These are phyloP conservation scores for Trogon melanurus DNA, from an alignment of 2,113 vertebrate species.

Conservation along the genomic window DNA sequence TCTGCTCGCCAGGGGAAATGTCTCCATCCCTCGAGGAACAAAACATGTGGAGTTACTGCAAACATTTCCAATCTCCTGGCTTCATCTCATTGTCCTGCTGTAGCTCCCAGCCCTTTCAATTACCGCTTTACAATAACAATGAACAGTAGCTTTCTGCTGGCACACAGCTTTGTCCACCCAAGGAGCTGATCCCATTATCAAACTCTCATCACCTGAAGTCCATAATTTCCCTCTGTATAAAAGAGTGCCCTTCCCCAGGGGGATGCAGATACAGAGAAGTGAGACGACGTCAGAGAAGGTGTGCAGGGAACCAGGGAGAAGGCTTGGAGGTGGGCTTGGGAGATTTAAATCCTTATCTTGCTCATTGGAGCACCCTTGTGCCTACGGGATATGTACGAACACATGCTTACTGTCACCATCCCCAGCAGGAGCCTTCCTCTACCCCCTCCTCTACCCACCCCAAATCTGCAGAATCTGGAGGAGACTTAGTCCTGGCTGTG, in stretches of 20 bases:
- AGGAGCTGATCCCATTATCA: background rate
- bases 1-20: background rate
- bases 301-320: background rate
- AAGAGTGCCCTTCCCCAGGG: background rate
- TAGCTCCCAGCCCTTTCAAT: background rate
- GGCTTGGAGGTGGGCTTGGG: background rate
- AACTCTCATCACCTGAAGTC: background rate
- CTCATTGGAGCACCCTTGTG: background rate
- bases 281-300: background rate
- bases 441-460: background rate
- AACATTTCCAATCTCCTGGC: background rate
- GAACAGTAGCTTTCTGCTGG: background rate
- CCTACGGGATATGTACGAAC: background rate
- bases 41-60: background rate
- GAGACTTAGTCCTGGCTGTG: background rate
- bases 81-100: background rate
- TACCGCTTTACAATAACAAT: background rate
- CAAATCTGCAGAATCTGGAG: background rate
- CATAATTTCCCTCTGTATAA: background rate
- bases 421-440: background rate
- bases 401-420: accelerated
- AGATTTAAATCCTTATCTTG: background rate
- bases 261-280: background rate
- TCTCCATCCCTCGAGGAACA: background rate
- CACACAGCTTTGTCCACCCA: background rate